Evolutionary conservation across 2,797 vertebrate species (phyloP).

Genomic region (Prionace glauca): DNA sequence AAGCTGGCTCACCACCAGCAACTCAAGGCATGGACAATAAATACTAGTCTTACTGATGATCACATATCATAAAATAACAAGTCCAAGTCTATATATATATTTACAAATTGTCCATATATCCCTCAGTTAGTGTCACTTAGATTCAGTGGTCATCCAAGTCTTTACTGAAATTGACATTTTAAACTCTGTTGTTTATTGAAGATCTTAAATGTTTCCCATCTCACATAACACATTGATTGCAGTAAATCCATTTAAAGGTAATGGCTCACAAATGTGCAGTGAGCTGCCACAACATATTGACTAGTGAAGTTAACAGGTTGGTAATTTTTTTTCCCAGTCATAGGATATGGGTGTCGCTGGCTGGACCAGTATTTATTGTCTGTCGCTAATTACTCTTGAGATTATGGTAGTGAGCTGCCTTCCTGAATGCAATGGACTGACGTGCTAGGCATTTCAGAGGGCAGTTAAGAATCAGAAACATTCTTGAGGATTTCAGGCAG

Average conservation of each 20-base stretch:
- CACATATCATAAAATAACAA: background rate
- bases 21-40: background rate
- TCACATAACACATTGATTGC: conserved; percentile 23
- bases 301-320: conserved; percentile 13
- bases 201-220: background rate
- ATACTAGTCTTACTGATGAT: background rate
- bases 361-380: background rate
- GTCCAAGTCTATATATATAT: background rate
- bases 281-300: conserved; percentile 6
- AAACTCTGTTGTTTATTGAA: background rate
- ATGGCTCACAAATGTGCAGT: conserved; percentile 27
- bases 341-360: background rate
- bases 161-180: background rate
- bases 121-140: background rate
- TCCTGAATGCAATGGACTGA: background rate
- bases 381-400: background rate
- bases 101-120: too few relatives aligned
- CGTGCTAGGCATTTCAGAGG: background rate
- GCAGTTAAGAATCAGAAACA: background rate
- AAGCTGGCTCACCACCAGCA: background rate
- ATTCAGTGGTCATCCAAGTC: background rate
- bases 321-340: background rate
- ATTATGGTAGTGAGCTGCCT: background rate
- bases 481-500: background rate
- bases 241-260: conserved; percentile 8